Evolutionary conservation across 2,797 vertebrate species (phyloP).

Genomic region (Mallotus villosus): DNA sequence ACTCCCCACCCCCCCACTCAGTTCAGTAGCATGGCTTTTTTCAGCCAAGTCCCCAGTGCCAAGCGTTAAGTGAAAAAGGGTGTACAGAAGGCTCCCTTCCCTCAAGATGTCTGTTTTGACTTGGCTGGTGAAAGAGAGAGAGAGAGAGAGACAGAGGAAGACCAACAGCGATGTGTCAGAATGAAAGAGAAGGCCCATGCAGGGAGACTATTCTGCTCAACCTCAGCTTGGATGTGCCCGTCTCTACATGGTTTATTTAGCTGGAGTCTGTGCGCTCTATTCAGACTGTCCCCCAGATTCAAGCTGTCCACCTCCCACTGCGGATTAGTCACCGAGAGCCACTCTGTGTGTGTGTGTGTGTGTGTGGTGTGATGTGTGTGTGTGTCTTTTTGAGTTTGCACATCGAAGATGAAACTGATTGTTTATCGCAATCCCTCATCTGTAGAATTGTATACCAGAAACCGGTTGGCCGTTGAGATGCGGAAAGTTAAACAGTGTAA

Average conservation of each 20-base stretch:
- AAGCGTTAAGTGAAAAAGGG: slow-evolving; percentile 11
- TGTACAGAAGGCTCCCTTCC: slow-evolving; percentile 39
- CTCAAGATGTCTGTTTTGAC: slow-evolving; percentile 40
- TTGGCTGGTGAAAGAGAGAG: slow-evolving; percentile 39
- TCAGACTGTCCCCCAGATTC: slow-evolving; percentile 46
- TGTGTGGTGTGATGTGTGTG: slow-evolving; percentile 14
- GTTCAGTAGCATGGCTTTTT: not conserved
- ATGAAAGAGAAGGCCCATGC: slow-evolving; percentile 44
- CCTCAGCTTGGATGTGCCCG: slow-evolving; percentile 65
- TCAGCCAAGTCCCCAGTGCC: not conserved
- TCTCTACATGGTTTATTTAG: slow-evolving; percentile 73
- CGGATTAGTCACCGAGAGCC: slow-evolving; percentile 69
- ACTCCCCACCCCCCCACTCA: not conserved
- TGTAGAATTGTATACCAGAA: too few relatives aligned
- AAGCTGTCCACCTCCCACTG: slow-evolving; percentile 75
- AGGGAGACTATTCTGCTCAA: slow-evolving; percentile 53
- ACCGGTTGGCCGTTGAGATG: not conserved
- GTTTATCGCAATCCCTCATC: too few relatives aligned
- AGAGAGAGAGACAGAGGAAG: slow-evolving; percentile 1
- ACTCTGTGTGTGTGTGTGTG: slow-evolving; percentile 31
- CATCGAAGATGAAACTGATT: too few relatives aligned
- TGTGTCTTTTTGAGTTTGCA: not conserved
- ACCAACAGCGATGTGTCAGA: slow-evolving; percentile 45
- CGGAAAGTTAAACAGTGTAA: not conserved
- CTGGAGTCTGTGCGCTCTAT: slow-evolving; percentile 58